Percentiles rank a stretch among this genome's conserved stretches.
Conservation (phyloP, 1,140 invertebrate genomes). For the Hormaphis cornu region DNA sequence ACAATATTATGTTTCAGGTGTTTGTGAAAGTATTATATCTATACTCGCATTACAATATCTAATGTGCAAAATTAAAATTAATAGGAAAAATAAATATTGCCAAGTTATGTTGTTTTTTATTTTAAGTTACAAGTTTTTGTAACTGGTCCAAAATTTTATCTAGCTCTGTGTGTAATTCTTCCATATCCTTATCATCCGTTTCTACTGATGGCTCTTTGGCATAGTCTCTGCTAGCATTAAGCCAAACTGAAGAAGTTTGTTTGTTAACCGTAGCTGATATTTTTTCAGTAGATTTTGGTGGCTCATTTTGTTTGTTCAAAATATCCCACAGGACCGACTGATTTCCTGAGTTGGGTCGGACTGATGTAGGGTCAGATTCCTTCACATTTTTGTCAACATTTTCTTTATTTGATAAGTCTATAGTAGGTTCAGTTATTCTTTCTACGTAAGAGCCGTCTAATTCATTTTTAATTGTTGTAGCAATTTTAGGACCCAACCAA, state of each 20-base stretch:
- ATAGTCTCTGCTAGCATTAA: conserved; percentile 6
- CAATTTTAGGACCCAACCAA: not conserved
- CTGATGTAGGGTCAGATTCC: not conserved
- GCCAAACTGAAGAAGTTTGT: conserved; percentile 8
- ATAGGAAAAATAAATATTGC: conserved; percentile 35
- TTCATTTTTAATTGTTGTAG: not conserved
- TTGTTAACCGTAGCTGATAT: not conserved
- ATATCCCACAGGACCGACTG: not conserved
- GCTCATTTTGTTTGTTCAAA: not conserved
- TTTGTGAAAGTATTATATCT: too few species aligned
- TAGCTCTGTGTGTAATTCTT: conserved; percentile 49
- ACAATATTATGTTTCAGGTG: too few species aligned
- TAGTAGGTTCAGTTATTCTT: not conserved
- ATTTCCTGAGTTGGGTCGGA: not conserved
- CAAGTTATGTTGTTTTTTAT: conserved; percentile 33
- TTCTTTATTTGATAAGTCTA: not conserved
- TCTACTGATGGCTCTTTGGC: not conserved
- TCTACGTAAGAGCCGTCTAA: conserved; percentile 1
- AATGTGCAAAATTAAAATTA: conserved; percentile 7
- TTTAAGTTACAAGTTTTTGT: conserved; percentile 52
- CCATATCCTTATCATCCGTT: conserved; percentile 39
- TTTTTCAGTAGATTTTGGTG: not conserved
- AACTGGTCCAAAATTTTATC: conserved; percentile 51
- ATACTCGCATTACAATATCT: too few species aligned
- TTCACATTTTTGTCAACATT: not conserved